Evolutionary conservation across 2,113 vertebrate genomes (phyloP).

Genomic region (Meles meles): DNA sequence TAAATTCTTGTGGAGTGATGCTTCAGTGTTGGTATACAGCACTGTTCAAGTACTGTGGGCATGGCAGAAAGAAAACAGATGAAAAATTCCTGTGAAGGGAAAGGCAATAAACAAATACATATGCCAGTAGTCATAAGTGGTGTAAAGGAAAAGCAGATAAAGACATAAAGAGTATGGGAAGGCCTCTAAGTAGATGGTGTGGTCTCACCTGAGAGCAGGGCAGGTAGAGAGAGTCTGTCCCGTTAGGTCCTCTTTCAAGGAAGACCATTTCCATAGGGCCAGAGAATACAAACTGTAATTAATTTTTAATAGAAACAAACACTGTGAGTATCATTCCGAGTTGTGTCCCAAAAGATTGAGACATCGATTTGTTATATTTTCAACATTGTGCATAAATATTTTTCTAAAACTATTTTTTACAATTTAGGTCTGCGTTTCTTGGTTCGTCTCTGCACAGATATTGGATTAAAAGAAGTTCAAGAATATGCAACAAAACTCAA

Average conservation of each 20-base stretch:
- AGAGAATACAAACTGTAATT: neutral
- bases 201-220: neutral
- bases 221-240: neutral
- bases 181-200: neutral
- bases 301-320: neutral
- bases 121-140: neutral
- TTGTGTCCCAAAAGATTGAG: neutral
- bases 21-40: neutral
- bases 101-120: neutral
- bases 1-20: neutral
- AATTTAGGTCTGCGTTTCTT: constrained; percentile 90
- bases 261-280: neutral
- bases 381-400: neutral
- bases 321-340: neutral
- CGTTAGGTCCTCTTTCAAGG: neutral
- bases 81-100: neutral
- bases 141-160: neutral
- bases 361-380: neutral
- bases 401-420: constrained; percentile 44
- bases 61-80: neutral
- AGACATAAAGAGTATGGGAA: neutral
- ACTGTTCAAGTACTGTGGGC: neutral
- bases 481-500: constrained; percentile 94
- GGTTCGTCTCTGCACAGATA: constrained; percentile 94
- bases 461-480: constrained; percentile 95